phyloP scores from a whole-genome alignment of 2,888 invertebrate genomes.

The Nysson spinosus region DNA sequence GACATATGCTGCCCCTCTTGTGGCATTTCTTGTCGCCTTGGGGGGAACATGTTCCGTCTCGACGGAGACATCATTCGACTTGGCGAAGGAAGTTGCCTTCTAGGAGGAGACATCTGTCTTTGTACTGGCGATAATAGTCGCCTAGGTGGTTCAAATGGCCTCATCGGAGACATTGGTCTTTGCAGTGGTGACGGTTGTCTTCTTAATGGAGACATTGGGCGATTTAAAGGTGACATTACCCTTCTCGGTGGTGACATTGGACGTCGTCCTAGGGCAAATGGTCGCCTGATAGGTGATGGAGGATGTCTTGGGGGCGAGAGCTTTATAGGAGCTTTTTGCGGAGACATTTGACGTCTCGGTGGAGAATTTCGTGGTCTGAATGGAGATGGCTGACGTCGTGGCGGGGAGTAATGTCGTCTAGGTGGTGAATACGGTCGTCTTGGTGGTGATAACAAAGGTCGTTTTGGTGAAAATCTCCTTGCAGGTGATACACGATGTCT shows the following conservation, averaged over 20 bases:
- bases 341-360: constrained; percentile 30
- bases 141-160: constrained; percentile 42
- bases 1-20: constrained; percentile 38
- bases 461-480: constrained; percentile 54
- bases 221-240: constrained; percentile 46
- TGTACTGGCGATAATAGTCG: constrained; percentile 37
- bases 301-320: constrained; percentile 25
- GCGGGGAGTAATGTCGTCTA: constrained; percentile 47
- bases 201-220: constrained; percentile 36
- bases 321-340: constrained; percentile 19
- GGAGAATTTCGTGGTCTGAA: constrained; percentile 43
- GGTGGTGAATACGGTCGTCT: constrained; percentile 50
- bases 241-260: constrained; percentile 29
- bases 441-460: constrained; percentile 53
- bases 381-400: constrained; percentile 11
- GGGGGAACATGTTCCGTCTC: constrained; percentile 32
- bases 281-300: constrained; percentile 38
- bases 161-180: not conserved
- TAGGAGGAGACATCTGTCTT: constrained; percentile 49
- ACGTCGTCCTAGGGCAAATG: too few species aligned
- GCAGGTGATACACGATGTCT: constrained; percentile 34
- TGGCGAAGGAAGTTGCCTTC: constrained; percentile 49
- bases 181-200: constrained; percentile 46
- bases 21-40: constrained; percentile 35
- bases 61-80: constrained; percentile 45